Evolutionary conservation across 2,888 invertebrate genomes (phyloP).

Genomic region (Drosophila emarginata): DNA sequence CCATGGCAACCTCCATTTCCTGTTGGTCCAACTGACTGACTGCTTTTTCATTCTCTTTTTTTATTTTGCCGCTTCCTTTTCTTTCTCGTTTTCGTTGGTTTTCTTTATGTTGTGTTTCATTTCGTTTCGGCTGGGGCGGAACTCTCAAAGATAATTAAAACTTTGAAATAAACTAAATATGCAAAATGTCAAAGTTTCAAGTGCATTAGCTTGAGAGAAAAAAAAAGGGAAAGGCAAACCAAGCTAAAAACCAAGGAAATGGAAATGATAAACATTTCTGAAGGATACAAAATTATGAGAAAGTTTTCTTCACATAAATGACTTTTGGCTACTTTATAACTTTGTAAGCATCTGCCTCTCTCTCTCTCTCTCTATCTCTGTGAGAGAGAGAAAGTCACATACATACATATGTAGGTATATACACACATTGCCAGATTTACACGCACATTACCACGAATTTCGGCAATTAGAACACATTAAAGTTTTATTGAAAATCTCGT

Average conservation of each 20-base stretch:
- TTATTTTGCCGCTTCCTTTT: slow-evolving; percentile 29
- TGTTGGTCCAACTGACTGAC: slow-evolving; percentile 28
- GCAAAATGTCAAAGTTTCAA: slow-evolving; percentile 55
- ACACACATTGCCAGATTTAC: not conserved
- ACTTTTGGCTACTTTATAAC: slow-evolving; percentile 37
- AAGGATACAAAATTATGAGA: slow-evolving; percentile 39
- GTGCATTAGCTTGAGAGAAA: slow-evolving; percentile 61
- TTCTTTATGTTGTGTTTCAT: slow-evolving; percentile 20
- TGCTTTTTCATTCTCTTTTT: slow-evolving; percentile 9
- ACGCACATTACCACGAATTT: slow-evolving; percentile 31
- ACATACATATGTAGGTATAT: not conserved
- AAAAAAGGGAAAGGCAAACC: slow-evolving; percentile 20
- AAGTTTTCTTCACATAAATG: slow-evolving; percentile 42
- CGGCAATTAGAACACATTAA: slow-evolving; percentile 69
- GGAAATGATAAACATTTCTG: not conserved
- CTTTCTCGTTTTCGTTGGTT: not conserved
- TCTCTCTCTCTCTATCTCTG: not conserved
- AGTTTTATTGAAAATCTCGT: slow-evolving; percentile 61
- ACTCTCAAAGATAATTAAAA: slow-evolving; percentile 71
- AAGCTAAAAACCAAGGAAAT: slow-evolving; percentile 23
- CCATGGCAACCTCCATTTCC: slow-evolving; percentile 57
- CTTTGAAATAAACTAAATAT: slow-evolving; percentile 70
- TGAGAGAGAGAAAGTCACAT: not conserved
- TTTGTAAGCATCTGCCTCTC: not conserved
- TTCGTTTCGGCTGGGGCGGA: slow-evolving; percentile 25